A percentile compares a stretch with the other conserved stretches of the same genome.
phyloP scores from a whole-genome alignment of 2,888 invertebrate species.

The Galerucella pusilla region DNA sequence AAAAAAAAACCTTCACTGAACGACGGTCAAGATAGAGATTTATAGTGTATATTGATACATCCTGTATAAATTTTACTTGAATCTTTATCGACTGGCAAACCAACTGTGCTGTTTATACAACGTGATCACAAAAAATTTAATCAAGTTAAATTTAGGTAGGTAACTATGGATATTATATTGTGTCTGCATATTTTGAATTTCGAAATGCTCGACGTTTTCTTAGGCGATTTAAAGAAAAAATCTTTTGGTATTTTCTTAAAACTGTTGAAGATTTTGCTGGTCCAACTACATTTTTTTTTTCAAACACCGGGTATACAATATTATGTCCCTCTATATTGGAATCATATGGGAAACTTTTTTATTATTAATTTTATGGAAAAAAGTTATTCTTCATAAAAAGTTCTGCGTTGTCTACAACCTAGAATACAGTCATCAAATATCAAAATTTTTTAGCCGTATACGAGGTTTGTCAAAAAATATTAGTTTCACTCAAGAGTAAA shows the following conservation, averaged over 20 bases:
- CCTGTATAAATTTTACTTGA: background rate
- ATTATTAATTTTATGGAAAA: too few relatives aligned
- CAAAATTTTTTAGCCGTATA: too few relatives aligned
- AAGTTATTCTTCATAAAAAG: too few relatives aligned
- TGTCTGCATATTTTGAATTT: background rate
- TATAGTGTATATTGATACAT: too few relatives aligned
- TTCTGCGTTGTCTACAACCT: too few relatives aligned
- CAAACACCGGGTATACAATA: too few relatives aligned
- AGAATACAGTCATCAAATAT: too few relatives aligned
- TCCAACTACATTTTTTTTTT: too few relatives aligned
- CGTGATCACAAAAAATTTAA: constrained; percentile 17
- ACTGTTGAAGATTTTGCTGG: background rate
- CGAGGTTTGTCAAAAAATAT: too few relatives aligned
- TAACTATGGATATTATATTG: background rate
- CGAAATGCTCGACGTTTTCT: background rate
- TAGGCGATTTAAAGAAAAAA: background rate
- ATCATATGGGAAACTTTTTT: too few relatives aligned
- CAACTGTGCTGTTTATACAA: constrained; percentile 28
- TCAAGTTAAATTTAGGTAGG: background rate
- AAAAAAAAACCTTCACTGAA: background rate
- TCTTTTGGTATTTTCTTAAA: background rate
- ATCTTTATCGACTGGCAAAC: background rate
- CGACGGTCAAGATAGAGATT: background rate
- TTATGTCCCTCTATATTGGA: too few relatives aligned
- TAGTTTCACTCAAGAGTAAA: too few relatives aligned